Evolutionary conservation across 2,888 invertebrate species (phyloP).

Genomic region (Lepidocyrtinus sp.): DNA sequence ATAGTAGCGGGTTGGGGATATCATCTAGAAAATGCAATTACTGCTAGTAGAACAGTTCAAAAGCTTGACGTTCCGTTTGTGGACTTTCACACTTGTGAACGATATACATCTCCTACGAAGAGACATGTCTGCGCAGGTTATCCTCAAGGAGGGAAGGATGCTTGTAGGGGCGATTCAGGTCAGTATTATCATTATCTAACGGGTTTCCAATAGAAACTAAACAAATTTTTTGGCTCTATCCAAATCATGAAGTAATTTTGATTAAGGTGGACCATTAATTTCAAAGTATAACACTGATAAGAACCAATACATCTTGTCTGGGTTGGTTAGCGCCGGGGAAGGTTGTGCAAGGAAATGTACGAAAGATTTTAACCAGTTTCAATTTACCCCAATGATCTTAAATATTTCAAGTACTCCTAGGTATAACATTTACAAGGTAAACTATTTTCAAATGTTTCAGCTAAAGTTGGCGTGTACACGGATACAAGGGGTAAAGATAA

Average conservation of each 20-base stretch:
- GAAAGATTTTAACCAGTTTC: too few relatives aligned
- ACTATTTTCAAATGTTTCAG: neutral
- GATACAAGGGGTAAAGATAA: neutral
- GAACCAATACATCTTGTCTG: conserved; percentile 26
- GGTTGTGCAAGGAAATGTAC: neutral
- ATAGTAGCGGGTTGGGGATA: conserved; percentile 41
- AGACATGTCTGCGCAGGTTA: conserved; percentile 38
- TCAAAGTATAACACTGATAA: neutral
- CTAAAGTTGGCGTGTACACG: neutral
- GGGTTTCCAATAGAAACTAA: neutral
- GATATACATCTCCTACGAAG: neutral
- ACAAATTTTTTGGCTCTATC: neutral
- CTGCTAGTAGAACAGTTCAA: conserved; percentile 21
- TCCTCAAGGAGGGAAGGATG: conserved; percentile 37
- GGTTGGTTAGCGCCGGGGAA: conserved; percentile 41
- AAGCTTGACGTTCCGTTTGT: conserved; percentile 26
- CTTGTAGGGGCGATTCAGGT: conserved; percentile 15
- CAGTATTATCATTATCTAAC: too few relatives aligned
- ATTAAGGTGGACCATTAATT: neutral
- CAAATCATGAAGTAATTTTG: too few relatives aligned
- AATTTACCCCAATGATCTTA: too few relatives aligned
- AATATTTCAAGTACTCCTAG: too few relatives aligned
- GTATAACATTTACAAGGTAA: too few relatives aligned
- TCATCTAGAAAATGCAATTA: neutral
- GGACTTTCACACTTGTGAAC: neutral